These are phyloP conservation scores for Limenitis camilla DNA, from an alignment of 2,888 invertebrate species.

Conservation along the genomic window DNA sequence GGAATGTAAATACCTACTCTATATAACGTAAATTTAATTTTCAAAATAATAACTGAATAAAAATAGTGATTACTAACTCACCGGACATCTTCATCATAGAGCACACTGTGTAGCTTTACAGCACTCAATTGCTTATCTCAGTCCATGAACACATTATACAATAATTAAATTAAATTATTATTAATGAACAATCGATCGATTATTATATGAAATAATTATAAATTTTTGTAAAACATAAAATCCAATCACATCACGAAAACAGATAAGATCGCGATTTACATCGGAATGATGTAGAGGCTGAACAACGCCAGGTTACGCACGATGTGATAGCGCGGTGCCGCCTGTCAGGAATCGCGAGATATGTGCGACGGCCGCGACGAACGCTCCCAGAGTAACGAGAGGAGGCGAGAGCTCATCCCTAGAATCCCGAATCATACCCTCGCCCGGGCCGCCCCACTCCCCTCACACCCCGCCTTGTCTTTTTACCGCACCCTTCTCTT, in stretches of 20 bases:
- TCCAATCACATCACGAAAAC: slow-evolving; percentile 17
- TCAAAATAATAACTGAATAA: no score
- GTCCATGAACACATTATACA: slow-evolving; percentile 24
- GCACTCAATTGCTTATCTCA: slow-evolving; percentile 18
- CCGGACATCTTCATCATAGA: slow-evolving; percentile 68
- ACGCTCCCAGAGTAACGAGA: slow-evolving; percentile 67
- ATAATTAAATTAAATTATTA: background rate
- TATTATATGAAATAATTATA: background rate
- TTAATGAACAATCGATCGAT: no score
- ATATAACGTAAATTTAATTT: no score
- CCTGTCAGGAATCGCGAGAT: slow-evolving; percentile 30
- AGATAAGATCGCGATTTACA: slow-evolving; percentile 2
- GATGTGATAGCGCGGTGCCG: slow-evolving; percentile 33
- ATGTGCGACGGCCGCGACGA: slow-evolving; percentile 64
- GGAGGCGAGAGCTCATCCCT: slow-evolving; percentile 76
- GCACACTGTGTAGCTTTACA: slow-evolving; percentile 43
- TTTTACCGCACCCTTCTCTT: slow-evolving; percentile 65
- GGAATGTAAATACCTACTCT: no score
- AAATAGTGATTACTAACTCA: no score
- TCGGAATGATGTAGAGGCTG: slow-evolving; percentile 13
- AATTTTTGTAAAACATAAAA: background rate
- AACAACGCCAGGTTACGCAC: slow-evolving; percentile 15
- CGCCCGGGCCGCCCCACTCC: slow-evolving; percentile 60
- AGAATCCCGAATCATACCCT: slow-evolving; percentile 72
- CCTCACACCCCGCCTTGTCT: slow-evolving; percentile 56